phyloP scores from a whole-genome alignment of 2,113 vertebrate genomes.

The Ophthalmolycus amberensis region DNA sequence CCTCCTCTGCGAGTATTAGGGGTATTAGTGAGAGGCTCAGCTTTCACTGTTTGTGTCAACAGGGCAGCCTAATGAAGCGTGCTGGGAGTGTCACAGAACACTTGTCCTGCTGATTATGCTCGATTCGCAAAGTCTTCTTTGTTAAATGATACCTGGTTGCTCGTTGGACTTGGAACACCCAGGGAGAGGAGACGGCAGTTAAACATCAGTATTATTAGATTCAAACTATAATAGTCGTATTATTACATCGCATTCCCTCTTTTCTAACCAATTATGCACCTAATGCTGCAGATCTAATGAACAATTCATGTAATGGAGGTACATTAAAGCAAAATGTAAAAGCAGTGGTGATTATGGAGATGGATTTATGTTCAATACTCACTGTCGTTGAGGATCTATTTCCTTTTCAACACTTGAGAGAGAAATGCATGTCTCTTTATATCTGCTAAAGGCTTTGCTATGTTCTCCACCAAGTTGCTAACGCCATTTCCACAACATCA shows the following conservation, averaged over 20 bases:
- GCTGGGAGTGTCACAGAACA: constrained; percentile 70
- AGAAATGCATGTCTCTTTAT: not conserved
- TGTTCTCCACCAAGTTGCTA: not conserved
- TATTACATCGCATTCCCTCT: not conserved
- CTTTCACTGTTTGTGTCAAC: constrained; percentile 77
- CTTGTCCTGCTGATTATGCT: constrained; percentile 66
- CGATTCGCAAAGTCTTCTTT: constrained; percentile 53
- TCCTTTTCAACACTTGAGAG: not conserved
- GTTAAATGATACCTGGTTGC: constrained; percentile 54
- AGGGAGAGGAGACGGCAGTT: not conserved
- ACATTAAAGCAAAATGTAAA: not conserved
- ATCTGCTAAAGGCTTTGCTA: not conserved
- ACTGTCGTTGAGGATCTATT: not conserved
- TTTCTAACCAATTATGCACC: constrained; percentile 1
- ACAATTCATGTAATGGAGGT: constrained; percentile 8
- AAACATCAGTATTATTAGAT: not conserved
- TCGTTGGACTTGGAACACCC: constrained; percentile 50
- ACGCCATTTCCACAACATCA: not conserved
- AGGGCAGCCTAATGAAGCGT: constrained; percentile 75
- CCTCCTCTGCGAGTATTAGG: constrained; percentile 67
- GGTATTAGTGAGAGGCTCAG: constrained; percentile 66
- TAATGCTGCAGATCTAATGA: constrained; percentile 18
- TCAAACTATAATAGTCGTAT: not conserved
- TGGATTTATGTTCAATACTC: not conserved
- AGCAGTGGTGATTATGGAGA: not conserved